A percentile compares a stretch with the other conserved stretches of the same genome.
These are phyloP conservation scores for Bubo bubo DNA, from an alignment of 2,113 vertebrate species.

Conservation along the genomic window DNA sequence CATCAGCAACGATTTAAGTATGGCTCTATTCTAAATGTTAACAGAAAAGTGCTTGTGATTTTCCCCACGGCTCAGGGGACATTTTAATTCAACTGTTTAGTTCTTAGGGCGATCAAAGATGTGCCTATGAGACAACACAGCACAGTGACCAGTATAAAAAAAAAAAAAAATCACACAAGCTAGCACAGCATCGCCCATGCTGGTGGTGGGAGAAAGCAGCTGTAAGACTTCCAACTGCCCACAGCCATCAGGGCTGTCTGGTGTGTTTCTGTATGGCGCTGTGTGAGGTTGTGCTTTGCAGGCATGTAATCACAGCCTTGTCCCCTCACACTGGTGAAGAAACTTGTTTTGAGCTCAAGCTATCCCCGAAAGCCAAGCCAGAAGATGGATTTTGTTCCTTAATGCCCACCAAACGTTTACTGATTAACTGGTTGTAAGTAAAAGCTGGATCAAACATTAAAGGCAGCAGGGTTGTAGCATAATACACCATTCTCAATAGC, in stretches of 20 bases:
- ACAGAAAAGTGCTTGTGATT: neutral
- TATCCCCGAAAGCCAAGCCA: accelerated
- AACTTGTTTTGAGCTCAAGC: neutral
- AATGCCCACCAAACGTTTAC: neutral
- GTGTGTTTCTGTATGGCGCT: neutral
- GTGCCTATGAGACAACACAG: neutral
- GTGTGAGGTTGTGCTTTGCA: accelerated
- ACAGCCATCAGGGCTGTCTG: accelerated
- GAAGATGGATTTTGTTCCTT: neutral
- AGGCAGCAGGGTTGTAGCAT: neutral
- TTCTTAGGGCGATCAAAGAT: neutral
- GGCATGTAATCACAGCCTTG: neutral
- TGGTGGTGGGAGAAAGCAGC: neutral
- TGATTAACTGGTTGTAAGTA: neutral
- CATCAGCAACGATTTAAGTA: neutral
- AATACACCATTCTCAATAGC: neutral
- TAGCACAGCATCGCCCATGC: accelerated
- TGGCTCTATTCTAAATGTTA: neutral
- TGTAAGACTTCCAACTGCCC: neutral
- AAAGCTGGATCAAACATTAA: neutral
- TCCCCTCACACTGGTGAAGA: neutral
- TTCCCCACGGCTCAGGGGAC: neutral
- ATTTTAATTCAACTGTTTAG: neutral
- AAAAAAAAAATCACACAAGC: neutral
- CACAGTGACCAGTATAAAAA: neutral